These are phyloP conservation scores for Ochotona curzoniae DNA, from an alignment of 2,113 vertebrate species.

Conservation along the genomic window DNA sequence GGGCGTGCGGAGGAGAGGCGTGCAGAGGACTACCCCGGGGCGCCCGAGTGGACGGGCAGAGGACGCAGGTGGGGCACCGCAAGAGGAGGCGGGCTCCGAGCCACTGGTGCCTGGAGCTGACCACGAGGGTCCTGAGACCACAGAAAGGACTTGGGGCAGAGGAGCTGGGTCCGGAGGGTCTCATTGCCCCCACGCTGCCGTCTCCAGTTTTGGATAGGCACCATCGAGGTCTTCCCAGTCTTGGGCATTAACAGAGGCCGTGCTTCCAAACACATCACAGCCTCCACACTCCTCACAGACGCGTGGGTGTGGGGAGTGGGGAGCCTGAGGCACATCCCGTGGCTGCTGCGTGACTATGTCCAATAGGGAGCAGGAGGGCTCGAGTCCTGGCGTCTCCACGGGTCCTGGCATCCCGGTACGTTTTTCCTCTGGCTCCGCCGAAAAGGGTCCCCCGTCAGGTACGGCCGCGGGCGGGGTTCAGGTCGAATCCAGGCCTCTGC, in stretches of 20 bases:
- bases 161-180: neutral
- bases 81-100: neutral
- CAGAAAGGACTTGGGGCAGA: neutral
- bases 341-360: neutral
- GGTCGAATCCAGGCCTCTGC: fast-evolving
- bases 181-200: too few species aligned
- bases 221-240: neutral
- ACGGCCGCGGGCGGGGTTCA: too few species aligned
- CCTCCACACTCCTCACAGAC: neutral
- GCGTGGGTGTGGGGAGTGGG: neutral
- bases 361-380: neutral
- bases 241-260: fast-evolving
- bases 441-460: neutral
- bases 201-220: neutral
- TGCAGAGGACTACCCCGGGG: neutral
- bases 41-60: neutral
- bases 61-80: neutral
- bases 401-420: neutral
- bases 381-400: neutral
- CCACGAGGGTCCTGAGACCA: neutral
- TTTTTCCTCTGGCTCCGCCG: neutral
- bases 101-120: fast-evolving
- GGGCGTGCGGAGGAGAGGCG: fast-evolving
- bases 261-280: neutral
- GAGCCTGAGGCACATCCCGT: neutral